These are phyloP conservation scores for Solea senegalensis DNA, from an alignment of 2,113 vertebrate species.

Conservation along the genomic window DNA sequence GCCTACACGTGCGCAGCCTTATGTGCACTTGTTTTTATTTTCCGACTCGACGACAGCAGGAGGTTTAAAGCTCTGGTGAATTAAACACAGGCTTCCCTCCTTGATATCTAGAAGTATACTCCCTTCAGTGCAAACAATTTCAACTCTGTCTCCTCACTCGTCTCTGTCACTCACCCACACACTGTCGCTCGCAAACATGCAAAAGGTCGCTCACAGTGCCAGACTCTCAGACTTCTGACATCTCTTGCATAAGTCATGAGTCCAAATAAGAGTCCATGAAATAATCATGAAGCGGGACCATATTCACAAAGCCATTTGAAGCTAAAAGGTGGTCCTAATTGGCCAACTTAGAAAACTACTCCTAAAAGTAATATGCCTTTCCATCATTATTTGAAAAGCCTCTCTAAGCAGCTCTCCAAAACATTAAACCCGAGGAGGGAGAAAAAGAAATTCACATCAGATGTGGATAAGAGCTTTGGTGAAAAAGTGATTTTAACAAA, in stretches of 20 bases:
- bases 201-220: constrained; percentile 40
- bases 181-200: constrained; percentile 11
- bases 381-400: constrained; percentile 58
- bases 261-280: constrained; percentile 74
- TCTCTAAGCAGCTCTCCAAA: constrained; percentile 36
- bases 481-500: constrained; percentile 24
- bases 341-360: constrained; percentile 41
- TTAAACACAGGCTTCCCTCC: constrained; percentile 17
- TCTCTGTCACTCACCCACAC: constrained; percentile 26
- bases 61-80: constrained; percentile 11
- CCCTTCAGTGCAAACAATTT: constrained; percentile 1
- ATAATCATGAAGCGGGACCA: constrained; percentile 63
- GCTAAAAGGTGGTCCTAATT: constrained; percentile 66
- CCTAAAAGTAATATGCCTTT: constrained; percentile 51
- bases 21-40: constrained; percentile 59
- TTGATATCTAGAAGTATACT: constrained; percentile 15
- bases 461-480: constrained; percentile 8
- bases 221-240: constrained; percentile 61
- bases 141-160: constrained; percentile 33
- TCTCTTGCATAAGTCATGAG: constrained; percentile 61
- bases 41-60: constrained; percentile 24
- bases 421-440: constrained; percentile 19
- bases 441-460: constrained; percentile 19
- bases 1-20: constrained; percentile 47
- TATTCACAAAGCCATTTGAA: constrained; percentile 55